phyloP scores from a whole-genome alignment of 2,888 invertebrate genomes.

The Drosophila infuscata region DNA sequence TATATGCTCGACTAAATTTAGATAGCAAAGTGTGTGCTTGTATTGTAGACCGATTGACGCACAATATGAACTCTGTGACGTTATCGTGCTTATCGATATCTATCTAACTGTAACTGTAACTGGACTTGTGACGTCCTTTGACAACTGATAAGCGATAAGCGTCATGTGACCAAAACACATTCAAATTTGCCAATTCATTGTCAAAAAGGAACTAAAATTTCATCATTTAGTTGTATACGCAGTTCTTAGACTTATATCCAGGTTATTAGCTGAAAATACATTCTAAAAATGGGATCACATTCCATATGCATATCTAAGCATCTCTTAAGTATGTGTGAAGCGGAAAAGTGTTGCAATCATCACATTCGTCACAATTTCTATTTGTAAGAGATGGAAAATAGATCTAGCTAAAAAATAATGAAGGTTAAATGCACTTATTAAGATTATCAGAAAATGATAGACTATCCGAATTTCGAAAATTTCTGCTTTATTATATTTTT shows the following conservation, averaged over 20 bases:
- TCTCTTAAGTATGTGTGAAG: neutral
- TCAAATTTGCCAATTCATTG: conserved; percentile 13
- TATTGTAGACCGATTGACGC: conserved; percentile 70
- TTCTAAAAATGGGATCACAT: conserved; percentile 1
- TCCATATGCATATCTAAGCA: conserved; percentile 4
- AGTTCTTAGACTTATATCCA: neutral
- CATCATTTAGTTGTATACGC: neutral
- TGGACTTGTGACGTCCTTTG: conserved; percentile 43
- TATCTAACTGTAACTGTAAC: conserved; percentile 25
- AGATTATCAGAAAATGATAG: neutral
- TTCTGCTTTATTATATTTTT: no score
- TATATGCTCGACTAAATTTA: conserved; percentile 63
- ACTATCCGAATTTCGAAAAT: neutral
- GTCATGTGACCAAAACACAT: neutral
- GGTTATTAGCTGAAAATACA: neutral
- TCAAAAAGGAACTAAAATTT: conserved; percentile 1
- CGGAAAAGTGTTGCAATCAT: conserved; percentile 3
- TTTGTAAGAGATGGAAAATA: conserved; percentile 30
- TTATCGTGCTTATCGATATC: conserved; percentile 62
- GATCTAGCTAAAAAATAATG: neutral
- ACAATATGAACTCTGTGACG: conserved; percentile 70
- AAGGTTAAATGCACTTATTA: neutral
- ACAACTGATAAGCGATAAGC: conserved; percentile 50
- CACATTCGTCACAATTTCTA: conserved; percentile 50
- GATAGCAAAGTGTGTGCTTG: conserved; percentile 31